Conservation (phyloP, 1,140 invertebrate genomes). For the Alviniconcha marisindica region DNA sequence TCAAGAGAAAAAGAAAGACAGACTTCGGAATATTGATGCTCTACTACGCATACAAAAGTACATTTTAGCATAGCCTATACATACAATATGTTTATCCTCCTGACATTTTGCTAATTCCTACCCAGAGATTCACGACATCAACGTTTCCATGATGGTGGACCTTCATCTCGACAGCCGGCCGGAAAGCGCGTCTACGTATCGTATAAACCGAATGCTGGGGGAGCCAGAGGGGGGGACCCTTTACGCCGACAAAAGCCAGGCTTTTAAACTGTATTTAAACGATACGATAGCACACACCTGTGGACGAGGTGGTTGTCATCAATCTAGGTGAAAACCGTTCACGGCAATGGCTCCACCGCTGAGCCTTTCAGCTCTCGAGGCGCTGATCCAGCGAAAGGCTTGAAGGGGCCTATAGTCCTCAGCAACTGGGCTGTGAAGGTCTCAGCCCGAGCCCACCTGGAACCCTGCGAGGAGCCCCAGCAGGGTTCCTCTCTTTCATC, state of each 20-base stretch:
- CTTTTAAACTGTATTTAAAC: slow-evolving; percentile 23
- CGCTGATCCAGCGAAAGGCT: not conserved
- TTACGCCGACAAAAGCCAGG: slow-evolving; percentile 20
- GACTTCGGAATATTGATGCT: too few relatives aligned
- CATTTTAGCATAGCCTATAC: too few relatives aligned
- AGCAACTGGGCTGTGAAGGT: not conserved
- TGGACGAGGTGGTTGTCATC: not conserved
- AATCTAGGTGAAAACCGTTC: not conserved
- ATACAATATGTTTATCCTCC: too few relatives aligned
- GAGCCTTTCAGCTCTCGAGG: slow-evolving; percentile 9
- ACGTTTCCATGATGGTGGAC: too few relatives aligned
- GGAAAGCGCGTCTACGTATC: too few relatives aligned
- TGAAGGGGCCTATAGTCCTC: slow-evolving; percentile 1
- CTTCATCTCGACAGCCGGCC: too few relatives aligned
- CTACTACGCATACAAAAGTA: too few relatives aligned
- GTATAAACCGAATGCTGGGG: not conserved
- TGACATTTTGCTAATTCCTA: too few relatives aligned
- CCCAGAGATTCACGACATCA: too few relatives aligned
- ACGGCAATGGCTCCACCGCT: not conserved
- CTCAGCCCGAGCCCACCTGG: not conserved
- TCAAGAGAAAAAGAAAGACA: too few relatives aligned
- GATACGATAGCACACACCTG: slow-evolving; percentile 16
- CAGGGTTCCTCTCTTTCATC: slow-evolving; percentile 17
- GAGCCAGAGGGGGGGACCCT: not conserved
- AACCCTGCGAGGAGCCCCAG: not conserved